phyloP scores from a whole-genome alignment of 2,113 vertebrate species.

The Dicrurus megarhynchus region DNA sequence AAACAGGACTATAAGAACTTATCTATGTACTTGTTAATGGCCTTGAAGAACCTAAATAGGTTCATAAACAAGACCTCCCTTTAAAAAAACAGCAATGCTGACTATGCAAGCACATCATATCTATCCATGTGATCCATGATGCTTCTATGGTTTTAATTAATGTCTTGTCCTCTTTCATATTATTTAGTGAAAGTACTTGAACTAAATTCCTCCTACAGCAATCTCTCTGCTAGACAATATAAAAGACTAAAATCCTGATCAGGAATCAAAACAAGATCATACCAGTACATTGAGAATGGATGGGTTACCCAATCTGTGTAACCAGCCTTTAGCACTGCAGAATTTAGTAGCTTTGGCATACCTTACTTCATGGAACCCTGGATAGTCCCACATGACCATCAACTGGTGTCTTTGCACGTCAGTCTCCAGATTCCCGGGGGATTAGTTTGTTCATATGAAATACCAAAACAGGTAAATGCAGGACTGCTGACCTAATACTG shows the following conservation, averaged over 20 bases:
- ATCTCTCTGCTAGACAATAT: background rate
- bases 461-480: background rate
- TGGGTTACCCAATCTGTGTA: background rate
- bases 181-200: background rate
- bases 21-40: background rate
- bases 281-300: background rate
- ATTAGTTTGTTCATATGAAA: background rate
- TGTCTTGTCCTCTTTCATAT: background rate
- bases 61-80: background rate
- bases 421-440: background rate
- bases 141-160: background rate
- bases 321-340: background rate
- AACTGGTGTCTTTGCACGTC: background rate
- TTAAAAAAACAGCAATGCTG: background rate
- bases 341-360: background rate
- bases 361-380: background rate
- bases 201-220: background rate
- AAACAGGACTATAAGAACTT: background rate
- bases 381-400: background rate
- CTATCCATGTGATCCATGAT: background rate
- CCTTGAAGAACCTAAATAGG: background rate
- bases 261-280: background rate
- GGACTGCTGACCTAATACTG: background rate
- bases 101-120: background rate
- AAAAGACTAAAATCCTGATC: background rate